Conservation (phyloP, 2,113 vertebrate species). For the Brachyhypopomus occidentalis region DNA sequence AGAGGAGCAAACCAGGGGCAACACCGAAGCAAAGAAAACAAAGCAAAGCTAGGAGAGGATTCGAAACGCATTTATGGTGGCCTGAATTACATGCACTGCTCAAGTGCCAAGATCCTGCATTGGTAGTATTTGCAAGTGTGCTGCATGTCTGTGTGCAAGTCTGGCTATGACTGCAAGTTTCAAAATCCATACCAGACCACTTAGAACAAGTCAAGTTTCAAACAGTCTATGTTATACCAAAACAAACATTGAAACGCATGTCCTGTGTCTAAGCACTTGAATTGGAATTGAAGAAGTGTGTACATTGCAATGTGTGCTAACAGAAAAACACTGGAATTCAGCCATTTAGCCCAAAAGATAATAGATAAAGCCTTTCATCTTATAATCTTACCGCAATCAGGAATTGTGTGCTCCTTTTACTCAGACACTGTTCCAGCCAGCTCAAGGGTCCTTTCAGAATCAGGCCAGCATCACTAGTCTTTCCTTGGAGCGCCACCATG, state of each 20-base stretch:
- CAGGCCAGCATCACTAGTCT: conserved; percentile 70
- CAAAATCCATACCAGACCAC: background rate
- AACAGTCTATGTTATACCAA: no score
- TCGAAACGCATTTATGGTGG: background rate
- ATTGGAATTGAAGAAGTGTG: no score
- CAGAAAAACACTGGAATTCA: no score
- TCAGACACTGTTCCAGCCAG: conserved; percentile 80
- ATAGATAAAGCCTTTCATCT: background rate
- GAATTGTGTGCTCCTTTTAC: conserved; percentile 67
- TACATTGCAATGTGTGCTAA: no score
- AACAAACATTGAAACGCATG: no score
- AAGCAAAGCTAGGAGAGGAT: no score
- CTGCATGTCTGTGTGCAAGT: background rate
- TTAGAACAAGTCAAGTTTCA: no score
- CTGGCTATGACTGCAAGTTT: background rate
- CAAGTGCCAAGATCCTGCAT: background rate
- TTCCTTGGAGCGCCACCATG: conserved; percentile 79
- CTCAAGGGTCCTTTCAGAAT: conserved; percentile 69
- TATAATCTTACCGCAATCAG: conserved; percentile 77
- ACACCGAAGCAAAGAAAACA: background rate
- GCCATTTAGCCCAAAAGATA: background rate
- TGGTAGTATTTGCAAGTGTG: background rate
- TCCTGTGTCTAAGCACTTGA: no score
- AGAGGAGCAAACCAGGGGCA: background rate
- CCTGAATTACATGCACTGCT: background rate